Base-by-base conservation (phyloP, 2,888 invertebrate species). In the Maniola hyperantus region DNA sequence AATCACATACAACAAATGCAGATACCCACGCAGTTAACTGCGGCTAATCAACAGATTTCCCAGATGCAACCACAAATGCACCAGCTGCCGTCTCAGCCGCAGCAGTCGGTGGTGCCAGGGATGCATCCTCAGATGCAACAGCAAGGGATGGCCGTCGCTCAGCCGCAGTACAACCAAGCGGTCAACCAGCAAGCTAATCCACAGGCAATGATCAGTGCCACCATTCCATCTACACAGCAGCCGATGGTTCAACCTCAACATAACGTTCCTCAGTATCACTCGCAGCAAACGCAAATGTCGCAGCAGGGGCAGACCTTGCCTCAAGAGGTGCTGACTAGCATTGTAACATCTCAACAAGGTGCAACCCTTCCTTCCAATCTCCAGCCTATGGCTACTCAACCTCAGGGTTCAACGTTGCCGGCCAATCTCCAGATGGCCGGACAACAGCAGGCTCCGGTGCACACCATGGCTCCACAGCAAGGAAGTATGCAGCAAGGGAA, bases 391-490 rank as follows among this genome's bases (percentile, higher is more conserved):
- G 83, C 83, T 18, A 84, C 89, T 66, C 91, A 89, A 74, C 90
- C 91, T 34, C 94, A 94, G 73, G 94, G 94, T n/a, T 86, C 94
- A 0, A 94, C 94, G n/a, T 85, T 94, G 74, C 94, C 94, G 46
- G 89, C 93, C 15, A 94, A 93, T 87, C 87, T 94, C 75, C 94
- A 94, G 79, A 88, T 92, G 65, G 88, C 87, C 68, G 86, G 85
- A 55, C 93, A 90, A 72, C 94, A 93, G 79, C 90, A 93, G 76
- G 84, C 90, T 6, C 79, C 79, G 51, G 90, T 92, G 64, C 91
- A 92, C 72, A 78, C 84, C 48, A 91, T 92, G 81, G 85, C 88
- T 69, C 84, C 88, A 5, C 93, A 93, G 72, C 92, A 94, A 76
- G 93, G 93, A 71, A 93, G 88, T 74, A 93, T 94, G 79, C 91